Percentiles rank a stretch among this genome's conserved stretches.
phyloP scores from a whole-genome alignment of 2,888 invertebrate species.

The Cantharis rufa region DNA sequence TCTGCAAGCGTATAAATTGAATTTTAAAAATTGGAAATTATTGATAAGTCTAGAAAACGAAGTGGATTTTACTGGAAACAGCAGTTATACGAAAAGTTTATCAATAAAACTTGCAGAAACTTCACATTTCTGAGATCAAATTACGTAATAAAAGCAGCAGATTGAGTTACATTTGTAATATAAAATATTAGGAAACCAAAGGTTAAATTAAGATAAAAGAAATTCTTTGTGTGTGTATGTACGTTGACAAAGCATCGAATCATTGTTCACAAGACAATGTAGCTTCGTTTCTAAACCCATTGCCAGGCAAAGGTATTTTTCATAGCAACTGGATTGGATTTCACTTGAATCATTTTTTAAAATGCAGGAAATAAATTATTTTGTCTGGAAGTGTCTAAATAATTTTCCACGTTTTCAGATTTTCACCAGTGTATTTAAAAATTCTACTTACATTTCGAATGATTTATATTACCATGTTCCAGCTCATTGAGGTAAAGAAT shows the following conservation, averaged over 20 bases:
- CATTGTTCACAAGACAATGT: slow-evolving; percentile 28
- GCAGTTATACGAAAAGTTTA: neutral
- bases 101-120: neutral
- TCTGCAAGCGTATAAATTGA: neutral
- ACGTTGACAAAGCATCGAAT: slow-evolving; percentile 24
- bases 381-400: neutral
- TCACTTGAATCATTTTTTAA: neutral
- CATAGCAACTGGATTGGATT: neutral
- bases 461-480: slow-evolving; percentile 18
- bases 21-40: neutral
- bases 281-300: slow-evolving; percentile 9
- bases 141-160: neutral
- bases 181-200: slow-evolving; percentile 3
- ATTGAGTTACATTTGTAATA: slow-evolving; percentile 15
- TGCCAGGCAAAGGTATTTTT: neutral
- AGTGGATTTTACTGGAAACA: neutral
- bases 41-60: neutral
- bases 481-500: slow-evolving; percentile 19
- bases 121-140: neutral
- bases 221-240: slow-evolving; percentile 16
- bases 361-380: neutral
- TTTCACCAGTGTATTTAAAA: slow-evolving; percentile 10
- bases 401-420: slow-evolving; percentile 2
- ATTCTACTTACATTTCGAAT: slow-evolving; percentile 7
- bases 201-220: slow-evolving; percentile 26